A percentile compares a stretch with the other conserved stretches of the same genome.
Evolutionary conservation across 2,797 vertebrate species (phyloP).

Genomic region (Poecile montanus): DNA sequence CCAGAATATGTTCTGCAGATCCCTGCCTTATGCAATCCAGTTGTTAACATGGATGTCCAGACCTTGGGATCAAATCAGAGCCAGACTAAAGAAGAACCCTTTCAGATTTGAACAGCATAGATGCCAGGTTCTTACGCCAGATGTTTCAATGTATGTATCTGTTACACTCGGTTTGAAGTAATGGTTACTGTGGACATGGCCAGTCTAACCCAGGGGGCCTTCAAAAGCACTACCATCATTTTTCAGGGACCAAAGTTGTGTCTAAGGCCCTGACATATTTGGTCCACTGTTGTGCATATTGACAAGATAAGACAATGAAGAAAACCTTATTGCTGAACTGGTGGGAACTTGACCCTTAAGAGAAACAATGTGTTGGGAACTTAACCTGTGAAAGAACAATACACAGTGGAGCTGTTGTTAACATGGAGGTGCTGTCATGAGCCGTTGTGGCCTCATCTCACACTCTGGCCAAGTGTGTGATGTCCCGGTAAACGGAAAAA

Average conservation of each 20-base stretch:
- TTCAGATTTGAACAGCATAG: background rate
- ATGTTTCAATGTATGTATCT: background rate
- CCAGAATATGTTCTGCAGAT: background rate
- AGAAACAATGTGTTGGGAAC: background rate
- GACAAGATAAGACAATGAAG: background rate
- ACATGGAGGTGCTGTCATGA: background rate
- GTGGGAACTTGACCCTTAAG: background rate
- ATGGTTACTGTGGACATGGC: background rate
- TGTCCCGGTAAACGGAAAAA: background rate
- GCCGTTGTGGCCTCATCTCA: accelerated
- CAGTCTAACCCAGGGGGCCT: background rate
- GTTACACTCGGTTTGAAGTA: background rate
- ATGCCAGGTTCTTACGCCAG: background rate
- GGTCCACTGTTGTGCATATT: accelerated
- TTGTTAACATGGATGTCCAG: background rate
- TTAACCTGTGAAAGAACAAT: background rate
- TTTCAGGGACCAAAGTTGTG: background rate
- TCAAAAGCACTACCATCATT: background rate
- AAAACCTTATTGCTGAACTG: background rate
- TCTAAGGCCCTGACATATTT: background rate
- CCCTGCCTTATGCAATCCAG: background rate
- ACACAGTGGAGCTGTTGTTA: background rate
- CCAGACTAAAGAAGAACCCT: background rate
- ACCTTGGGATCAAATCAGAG: background rate
- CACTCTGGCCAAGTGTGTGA: background rate